Evolutionary conservation across 2,113 vertebrate species (phyloP).

Genomic region (Sebastes schlegelii): DNA sequence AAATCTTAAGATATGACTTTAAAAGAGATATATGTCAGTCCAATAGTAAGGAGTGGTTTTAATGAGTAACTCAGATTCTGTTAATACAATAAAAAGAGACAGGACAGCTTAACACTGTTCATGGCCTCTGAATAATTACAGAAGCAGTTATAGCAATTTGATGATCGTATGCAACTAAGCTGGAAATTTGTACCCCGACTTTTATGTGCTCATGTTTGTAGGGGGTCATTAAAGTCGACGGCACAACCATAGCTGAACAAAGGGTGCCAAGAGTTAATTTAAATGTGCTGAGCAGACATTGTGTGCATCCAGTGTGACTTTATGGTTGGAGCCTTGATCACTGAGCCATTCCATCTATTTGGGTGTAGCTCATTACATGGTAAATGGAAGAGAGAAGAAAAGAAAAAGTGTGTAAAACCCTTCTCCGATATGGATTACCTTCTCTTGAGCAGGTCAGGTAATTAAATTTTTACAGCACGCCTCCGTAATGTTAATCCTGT

Average conservation of each 20-base stretch:
- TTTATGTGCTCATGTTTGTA: slow-evolving; percentile 35
- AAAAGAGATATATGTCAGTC: neutral
- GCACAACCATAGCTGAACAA: neutral
- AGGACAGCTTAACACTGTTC: neutral
- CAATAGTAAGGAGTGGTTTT: neutral
- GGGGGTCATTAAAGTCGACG: slow-evolving; percentile 38
- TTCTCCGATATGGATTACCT: slow-evolving; percentile 17
- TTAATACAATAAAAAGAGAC: neutral
- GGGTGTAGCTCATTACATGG: slow-evolving; percentile 23
- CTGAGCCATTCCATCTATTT: slow-evolving; percentile 19
- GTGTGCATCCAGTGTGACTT: slow-evolving; percentile 26
- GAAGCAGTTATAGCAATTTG: slow-evolving; percentile 4
- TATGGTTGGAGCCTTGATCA: slow-evolving; percentile 27
- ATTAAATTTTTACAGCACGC: slow-evolving; percentile 23
- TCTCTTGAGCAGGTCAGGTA: slow-evolving; percentile 25
- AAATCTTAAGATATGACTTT: neutral
- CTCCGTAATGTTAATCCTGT: neutral
- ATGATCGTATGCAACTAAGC: neutral
- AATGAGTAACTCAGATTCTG: neutral
- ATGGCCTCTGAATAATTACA: slow-evolving; percentile 2
- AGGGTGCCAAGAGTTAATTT: slow-evolving; percentile 21
- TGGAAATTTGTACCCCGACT: slow-evolving; percentile 5
- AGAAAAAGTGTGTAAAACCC: neutral
- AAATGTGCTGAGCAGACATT: slow-evolving; percentile 50
- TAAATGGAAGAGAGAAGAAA: slow-evolving; percentile 28